These are phyloP conservation scores for Xylota segnis DNA, from an alignment of 2,888 invertebrate genomes.

Conservation along the genomic window DNA sequence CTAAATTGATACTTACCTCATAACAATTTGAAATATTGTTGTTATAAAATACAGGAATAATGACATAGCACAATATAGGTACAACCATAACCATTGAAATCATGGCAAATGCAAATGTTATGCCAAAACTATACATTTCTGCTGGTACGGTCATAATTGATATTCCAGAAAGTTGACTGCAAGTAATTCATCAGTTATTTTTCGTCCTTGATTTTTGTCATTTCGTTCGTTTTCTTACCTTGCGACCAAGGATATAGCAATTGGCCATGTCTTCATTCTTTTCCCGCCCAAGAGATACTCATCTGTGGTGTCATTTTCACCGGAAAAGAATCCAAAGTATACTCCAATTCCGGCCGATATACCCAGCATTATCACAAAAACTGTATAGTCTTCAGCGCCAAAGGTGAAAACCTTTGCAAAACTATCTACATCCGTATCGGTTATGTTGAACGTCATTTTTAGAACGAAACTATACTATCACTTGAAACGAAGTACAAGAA, in stretches of 20 bases:
- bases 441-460: slow-evolving; percentile 55
- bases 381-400: slow-evolving; percentile 84
- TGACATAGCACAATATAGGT: slow-evolving; percentile 79
- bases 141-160: slow-evolving; percentile 85
- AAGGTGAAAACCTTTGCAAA: slow-evolving; percentile 58
- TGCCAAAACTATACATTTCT: slow-evolving; percentile 85
- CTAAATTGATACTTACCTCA: slow-evolving; percentile 75
- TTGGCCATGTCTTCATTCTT: slow-evolving; percentile 85
- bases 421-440: slow-evolving; percentile 5
- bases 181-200: neutral
- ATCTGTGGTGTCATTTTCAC: slow-evolving; percentile 79
- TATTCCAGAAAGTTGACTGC: slow-evolving; percentile 85
- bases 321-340: slow-evolving; percentile 85
- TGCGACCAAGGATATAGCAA: slow-evolving; percentile 86
- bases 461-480: neutral
- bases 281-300: slow-evolving; percentile 85
- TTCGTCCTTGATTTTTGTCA: slow-evolving; percentile 83
- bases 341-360: slow-evolving; percentile 85
- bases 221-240: slow-evolving; percentile 85
- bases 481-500: neutral
- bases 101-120: slow-evolving; percentile 82
- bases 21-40: slow-evolving; percentile 84
- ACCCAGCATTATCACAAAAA: slow-evolving; percentile 85
- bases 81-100: slow-evolving; percentile 82
- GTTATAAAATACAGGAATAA: slow-evolving; percentile 84